A percentile compares a stretch with the other conserved stretches of the same genome.
Conservation (phyloP, 2,888 invertebrate species). For the Drosophila koepferae region DNA sequence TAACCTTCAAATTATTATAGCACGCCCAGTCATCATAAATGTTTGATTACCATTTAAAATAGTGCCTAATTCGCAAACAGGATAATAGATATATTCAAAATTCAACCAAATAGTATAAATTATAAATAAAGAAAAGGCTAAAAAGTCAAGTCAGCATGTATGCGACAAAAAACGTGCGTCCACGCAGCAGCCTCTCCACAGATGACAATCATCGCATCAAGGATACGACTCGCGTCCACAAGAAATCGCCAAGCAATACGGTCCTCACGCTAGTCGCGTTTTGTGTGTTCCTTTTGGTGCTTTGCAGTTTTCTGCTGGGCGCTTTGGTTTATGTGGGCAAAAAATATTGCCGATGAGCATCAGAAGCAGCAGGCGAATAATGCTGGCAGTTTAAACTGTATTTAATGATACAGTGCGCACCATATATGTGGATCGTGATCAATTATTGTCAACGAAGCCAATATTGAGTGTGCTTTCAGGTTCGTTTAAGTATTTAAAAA, state of each 20-base stretch:
- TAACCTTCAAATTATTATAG: not conserved
- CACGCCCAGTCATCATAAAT: constrained; percentile 27
- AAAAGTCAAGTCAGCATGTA: constrained; percentile 75
- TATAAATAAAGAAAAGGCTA: constrained; percentile 4
- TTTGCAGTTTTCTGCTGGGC: constrained; percentile 82
- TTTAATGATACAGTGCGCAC: constrained; percentile 60
- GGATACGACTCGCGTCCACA: constrained; percentile 61
- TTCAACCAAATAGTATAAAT: constrained; percentile 21
- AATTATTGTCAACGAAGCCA: constrained; percentile 73
- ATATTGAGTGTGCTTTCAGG: constrained; percentile 68
- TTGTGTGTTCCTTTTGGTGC: constrained; percentile 83
- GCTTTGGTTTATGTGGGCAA: constrained; percentile 84
- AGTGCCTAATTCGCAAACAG: constrained; percentile 23
- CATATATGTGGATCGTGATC: constrained; percentile 67
- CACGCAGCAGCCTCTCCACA: constrained; percentile 84
- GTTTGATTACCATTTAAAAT: constrained; percentile 34
- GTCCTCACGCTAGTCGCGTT: constrained; percentile 83
- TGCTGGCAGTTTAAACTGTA: constrained; percentile 30
- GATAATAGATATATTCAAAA: constrained; percentile 5
- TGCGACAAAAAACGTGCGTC: constrained; percentile 82
- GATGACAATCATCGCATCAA: constrained; percentile 83
- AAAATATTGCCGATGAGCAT: constrained; percentile 80
- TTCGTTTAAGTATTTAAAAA: constrained; percentile 38
- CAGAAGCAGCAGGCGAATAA: constrained; percentile 47
- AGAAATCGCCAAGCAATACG: constrained; percentile 75